phyloP scores from a whole-genome alignment of 2,797 vertebrate species.

The Pyrocephalus nanus region DNA sequence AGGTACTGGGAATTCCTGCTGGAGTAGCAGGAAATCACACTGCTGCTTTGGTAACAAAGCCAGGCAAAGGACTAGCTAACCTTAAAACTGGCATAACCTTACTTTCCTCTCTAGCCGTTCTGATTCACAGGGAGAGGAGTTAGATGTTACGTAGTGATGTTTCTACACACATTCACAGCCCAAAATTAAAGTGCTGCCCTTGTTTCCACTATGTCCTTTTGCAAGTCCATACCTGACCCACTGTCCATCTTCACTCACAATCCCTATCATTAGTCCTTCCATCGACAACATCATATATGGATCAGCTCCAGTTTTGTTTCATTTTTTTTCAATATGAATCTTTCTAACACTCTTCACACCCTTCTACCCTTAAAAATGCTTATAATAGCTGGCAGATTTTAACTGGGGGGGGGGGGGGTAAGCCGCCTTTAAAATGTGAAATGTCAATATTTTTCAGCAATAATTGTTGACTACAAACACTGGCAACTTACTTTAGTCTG shows the following conservation, averaged over 20 bases:
- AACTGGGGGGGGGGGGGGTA: not conserved
- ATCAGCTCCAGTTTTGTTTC: not conserved
- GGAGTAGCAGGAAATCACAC: not conserved
- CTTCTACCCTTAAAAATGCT: not conserved
- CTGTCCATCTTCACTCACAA: not conserved
- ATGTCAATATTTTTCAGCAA: not conserved
- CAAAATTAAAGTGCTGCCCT: not conserved
- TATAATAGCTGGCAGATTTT: not conserved
- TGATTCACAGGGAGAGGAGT: slow-evolving; percentile 4
- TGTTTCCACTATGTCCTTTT: not conserved
- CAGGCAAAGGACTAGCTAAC: not conserved
- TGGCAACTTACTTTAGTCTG: not conserved
- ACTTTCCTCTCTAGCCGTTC: not conserved
- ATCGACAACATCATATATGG: not conserved
- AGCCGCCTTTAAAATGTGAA: not conserved
- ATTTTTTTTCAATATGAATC: not conserved
- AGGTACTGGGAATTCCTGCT: rapidly evolving
- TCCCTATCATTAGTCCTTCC: not conserved
- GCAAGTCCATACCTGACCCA: not conserved
- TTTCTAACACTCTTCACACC: not conserved
- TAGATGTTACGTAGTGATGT: not conserved
- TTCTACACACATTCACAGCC: not conserved
- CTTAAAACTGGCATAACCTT: not conserved
- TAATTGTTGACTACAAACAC: not conserved
- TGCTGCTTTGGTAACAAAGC: not conserved